Conservation (phyloP, 2,113 vertebrate species). For the Ptilorrhoa leucosticta region DNA sequence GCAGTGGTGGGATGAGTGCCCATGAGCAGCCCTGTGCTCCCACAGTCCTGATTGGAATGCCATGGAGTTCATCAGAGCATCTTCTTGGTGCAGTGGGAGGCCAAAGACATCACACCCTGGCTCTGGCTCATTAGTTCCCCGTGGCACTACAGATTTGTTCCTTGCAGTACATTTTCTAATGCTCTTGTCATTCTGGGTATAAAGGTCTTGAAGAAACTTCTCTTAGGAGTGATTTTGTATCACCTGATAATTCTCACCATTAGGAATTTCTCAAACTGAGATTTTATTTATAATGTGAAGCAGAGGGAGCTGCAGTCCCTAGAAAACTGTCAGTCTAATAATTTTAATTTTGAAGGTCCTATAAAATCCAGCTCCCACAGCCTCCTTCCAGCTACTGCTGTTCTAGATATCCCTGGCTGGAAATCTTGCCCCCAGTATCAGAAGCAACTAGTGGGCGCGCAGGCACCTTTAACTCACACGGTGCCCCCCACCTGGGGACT, state of each 20-base stretch:
- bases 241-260: neutral
- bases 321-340: neutral
- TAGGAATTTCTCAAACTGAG: neutral
- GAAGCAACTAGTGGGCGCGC: neutral
- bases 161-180: neutral
- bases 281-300: neutral
- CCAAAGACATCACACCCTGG: neutral
- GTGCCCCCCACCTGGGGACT: neutral
- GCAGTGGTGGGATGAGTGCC: neutral
- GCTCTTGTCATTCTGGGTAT: neutral
- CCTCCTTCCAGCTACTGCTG: neutral
- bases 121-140: neutral
- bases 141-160: neutral
- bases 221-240: neutral
- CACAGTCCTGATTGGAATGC: neutral
- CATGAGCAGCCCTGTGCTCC: neutral
- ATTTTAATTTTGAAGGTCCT: neutral
- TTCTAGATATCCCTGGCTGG: neutral
- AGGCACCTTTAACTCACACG: neutral
- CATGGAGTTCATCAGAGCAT: neutral
- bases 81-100: neutral
- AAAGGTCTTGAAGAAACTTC: neutral
- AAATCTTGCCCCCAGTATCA: neutral
- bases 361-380: neutral
- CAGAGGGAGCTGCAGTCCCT: neutral